Evolutionary conservation across 2,888 invertebrate species (phyloP), one percentile per base, ranked within the genome.

Genomic region (Crocallis elinguaria): DNA sequence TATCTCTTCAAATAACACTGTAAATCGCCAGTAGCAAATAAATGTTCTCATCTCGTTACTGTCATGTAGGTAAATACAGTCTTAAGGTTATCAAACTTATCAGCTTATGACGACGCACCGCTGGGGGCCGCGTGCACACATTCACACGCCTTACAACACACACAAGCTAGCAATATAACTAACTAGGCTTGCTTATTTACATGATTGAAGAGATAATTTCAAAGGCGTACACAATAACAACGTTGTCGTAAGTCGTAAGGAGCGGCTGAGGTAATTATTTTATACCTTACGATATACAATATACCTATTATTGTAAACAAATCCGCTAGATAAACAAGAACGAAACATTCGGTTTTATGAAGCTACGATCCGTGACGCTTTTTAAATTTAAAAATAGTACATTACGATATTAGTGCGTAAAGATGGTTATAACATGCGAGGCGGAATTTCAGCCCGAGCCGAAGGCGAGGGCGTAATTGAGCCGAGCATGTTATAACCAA

Each of bases 101-200:
- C 52, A 23, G 7, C 5, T 41, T 19, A 8, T 49, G 46, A 46
- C 43, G 45, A 44, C 36, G 50, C 2, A 12, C 29, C 64, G 68
- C 73, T 73, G 77, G 77, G 77, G 77, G 75, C 74, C 77, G 75
- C 12, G 5, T 5, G 8, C 25, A 39, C 27, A 39, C 12, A 37
- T n/a, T n/a, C 5, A 9, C 23, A 37, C 17, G 13, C n/a, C 3
- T n/a, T 8, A n/a, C 2, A n/a, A 6, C 36, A 1, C n/a, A 19
- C 6, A 19, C 6, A 19, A 6, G 3, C 8, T 1, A 3, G 8
- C 7, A 23, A 1, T 23, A 23, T 8, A 23, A 7, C 3, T 8
- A 23, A 19, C 8, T 23, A 3, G 23, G 7, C 8, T 4, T 3
- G 4, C 8, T 4, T 11, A 3, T 1, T 11, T 9, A 11, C 11